These are phyloP conservation scores for Atherinosoma microstoma DNA, from an alignment of 2,797 vertebrate species.

Conservation along the genomic window DNA sequence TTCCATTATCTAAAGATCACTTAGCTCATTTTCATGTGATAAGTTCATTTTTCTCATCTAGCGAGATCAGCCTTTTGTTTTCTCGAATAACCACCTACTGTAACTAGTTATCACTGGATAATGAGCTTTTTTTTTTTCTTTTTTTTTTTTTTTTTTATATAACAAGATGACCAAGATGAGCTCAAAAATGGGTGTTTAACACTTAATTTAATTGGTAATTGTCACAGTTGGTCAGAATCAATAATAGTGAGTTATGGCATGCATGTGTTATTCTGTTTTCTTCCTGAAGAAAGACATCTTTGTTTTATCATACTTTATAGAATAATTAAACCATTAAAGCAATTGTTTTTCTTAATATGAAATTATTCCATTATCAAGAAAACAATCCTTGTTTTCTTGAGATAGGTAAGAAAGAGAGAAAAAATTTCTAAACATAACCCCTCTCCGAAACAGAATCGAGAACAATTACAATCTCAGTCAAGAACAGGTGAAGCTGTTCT, in stretches of 20 bases:
- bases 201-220: background rate
- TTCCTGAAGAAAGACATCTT: background rate
- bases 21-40: background rate
- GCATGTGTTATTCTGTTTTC: background rate
- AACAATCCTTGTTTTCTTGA: background rate
- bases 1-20: too few species aligned
- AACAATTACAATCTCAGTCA: background rate
- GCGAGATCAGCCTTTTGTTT: background rate
- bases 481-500: background rate
- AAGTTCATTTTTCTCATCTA: background rate
- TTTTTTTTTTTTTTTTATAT: background rate
- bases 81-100: background rate
- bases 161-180: too few species aligned
- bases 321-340: too few species aligned
- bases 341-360: background rate
- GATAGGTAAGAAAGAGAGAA: background rate
- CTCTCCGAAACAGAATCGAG: background rate
- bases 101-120: background rate
- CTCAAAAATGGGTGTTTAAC: too few species aligned
- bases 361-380: background rate
- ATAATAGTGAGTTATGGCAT: background rate
- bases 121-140: background rate
- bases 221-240: background rate
- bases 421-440: background rate
- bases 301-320: too few species aligned